Base-by-base conservation (phyloP, 92 coral and sea anemone species). In the Palythoa caribaeorum region DNA sequence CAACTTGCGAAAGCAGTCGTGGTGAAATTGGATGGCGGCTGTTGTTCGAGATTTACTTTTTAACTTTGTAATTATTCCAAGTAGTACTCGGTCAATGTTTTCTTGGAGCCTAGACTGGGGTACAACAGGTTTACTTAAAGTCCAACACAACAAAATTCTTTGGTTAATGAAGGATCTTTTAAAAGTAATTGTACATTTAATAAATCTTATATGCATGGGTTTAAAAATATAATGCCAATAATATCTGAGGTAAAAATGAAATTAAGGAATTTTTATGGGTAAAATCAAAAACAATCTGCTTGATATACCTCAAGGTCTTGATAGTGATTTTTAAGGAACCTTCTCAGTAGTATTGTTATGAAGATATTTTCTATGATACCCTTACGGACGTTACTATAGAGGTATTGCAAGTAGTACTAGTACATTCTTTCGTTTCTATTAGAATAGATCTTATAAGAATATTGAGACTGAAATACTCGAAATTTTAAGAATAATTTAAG, bases 1-100 rank as follows among this genome's bases (percentile, higher is more conserved):
- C 28, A 91, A 83, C 62, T 66, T 57, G 20, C 93, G 87, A 79
- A 84, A 91, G 76, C 87, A 86, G 76, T 94, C 96, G 92, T 89
- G 94, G 73, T 87, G 87, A 77, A 94, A 94, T 63, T 62, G 38
- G 48, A 92, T 80, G 35, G 88, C 47, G 12, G 87, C 69, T 35
- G 92, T 92, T 47, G 91, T 57, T 51, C 94, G 78, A 52, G 79
- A 76, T 77, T 83, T 88, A 65, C 89, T 75, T 83, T 93, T 93
- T 36, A 93, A 66, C 74, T 93, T 91, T 6, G 70, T 62, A 17
- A 87, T 78, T 10, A 94, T 71, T 48, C 88, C 88, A 71, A 80
- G 75, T 28, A 83, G 88, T 59, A 94, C 73, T 53, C 38, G 44
- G 73, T 94, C 94, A 5, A 50, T 83, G 80, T 89, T 86, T 36